phyloP scores from a whole-genome alignment of 1,140 invertebrate species.

The Tachypleus tridentatus region DNA sequence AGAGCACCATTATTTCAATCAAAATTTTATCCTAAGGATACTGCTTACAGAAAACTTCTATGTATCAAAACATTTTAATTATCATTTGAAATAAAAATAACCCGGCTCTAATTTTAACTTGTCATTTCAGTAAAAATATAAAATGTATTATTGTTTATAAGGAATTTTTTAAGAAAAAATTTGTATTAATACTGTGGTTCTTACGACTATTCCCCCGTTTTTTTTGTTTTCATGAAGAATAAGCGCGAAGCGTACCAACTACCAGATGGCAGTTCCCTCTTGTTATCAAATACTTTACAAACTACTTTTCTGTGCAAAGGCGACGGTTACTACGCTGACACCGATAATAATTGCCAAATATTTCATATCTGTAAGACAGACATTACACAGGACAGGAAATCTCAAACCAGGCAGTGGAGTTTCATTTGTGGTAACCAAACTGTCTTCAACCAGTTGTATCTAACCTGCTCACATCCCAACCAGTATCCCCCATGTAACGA shows the following conservation, averaged over 20 bases:
- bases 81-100: too few species aligned
- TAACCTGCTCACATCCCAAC: conserved; percentile 28
- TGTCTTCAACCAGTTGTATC: conserved; percentile 65
- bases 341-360: conserved; percentile 32
- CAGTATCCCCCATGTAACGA: conserved; percentile 28
- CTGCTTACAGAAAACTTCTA: too few species aligned
- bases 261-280: conserved; percentile 25
- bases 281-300: conserved; percentile 22
- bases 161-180: too few species aligned
- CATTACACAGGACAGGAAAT: conserved; percentile 43
- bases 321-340: conserved; percentile 34
- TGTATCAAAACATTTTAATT: too few species aligned
- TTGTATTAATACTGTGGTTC: too few species aligned
- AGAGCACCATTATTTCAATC: too few species aligned
- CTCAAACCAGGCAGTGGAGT: conserved; percentile 45
- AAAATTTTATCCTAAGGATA: too few species aligned
- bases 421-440: conserved; percentile 77
- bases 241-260: conserved; percentile 20
- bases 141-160: too few species aligned
- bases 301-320: conserved; percentile 27
- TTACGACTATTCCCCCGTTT: too few species aligned
- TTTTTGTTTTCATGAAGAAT: too few species aligned
- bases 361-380: conserved; percentile 43
- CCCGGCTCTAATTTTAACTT: too few species aligned
- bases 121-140: too few species aligned